These are phyloP conservation scores for Ficedula albicollis DNA, from an alignment of 2,797 vertebrate genomes.

Conservation along the genomic window DNA sequence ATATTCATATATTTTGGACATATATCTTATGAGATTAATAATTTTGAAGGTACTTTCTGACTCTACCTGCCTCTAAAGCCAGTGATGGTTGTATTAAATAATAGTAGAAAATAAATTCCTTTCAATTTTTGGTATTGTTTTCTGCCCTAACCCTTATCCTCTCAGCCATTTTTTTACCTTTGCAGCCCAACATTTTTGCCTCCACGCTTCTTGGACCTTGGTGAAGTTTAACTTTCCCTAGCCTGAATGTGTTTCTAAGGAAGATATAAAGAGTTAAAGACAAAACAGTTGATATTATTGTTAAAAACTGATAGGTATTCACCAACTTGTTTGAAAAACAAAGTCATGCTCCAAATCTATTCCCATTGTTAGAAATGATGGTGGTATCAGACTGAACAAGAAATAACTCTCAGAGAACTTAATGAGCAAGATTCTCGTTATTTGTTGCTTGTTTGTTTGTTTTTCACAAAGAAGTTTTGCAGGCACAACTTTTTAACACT, in stretches of 20 bases:
- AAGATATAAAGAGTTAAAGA: background rate
- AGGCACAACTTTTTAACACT: background rate
- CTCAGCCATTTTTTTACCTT: background rate
- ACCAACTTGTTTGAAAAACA: background rate
- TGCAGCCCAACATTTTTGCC: background rate
- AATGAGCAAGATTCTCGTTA: background rate
- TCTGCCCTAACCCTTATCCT: background rate
- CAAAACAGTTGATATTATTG: background rate
- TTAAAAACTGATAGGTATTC: background rate
- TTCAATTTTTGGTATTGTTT: background rate
- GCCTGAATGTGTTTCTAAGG: background rate
- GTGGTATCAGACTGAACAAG: background rate
- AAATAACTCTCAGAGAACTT: background rate
- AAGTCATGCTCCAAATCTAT: background rate
- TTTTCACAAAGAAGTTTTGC: background rate
- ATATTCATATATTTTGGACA: background rate
- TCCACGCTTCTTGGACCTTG: background rate
- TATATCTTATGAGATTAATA: rapidly evolving
- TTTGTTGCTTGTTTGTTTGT: background rate
- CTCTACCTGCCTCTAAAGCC: background rate
- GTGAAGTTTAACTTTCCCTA: background rate
- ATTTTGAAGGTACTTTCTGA: background rate
- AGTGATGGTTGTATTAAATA: background rate
- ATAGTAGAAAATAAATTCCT: rapidly evolving
- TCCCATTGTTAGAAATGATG: background rate